Base-by-base conservation (phyloP, 2,797 vertebrate genomes). In the Phoxinus dragarum region DNA sequence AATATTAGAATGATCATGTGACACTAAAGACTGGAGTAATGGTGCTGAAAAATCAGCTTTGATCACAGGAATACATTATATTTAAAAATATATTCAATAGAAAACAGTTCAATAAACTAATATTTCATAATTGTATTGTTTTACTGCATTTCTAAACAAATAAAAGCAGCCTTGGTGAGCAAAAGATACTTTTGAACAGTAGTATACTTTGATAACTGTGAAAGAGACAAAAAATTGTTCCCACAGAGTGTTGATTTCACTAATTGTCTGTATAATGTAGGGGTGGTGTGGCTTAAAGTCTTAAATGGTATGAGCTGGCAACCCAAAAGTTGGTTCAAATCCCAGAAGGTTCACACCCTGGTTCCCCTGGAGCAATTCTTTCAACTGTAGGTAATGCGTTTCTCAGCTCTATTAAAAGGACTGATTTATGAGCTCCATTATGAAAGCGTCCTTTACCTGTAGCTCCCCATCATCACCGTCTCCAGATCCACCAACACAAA, bases 401-500 rank as follows among this genome's bases (percentile, higher is more conserved):
- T 83, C 71, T 67, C 44, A 8, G 38, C 38, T 64, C 61, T 31
- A 16, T 64, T 16, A 31, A 64, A 64, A 64, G 14, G 14, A 34
- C 31, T 59, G 38, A 38, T 54, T 54, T 49, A 49, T 36, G 27
- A 80, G 27, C 38, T 82, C 27, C 34, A 3, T 61, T 23, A 34
- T 34, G 6, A 75, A 75, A 75, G 7, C 2, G 5, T 56, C 23
- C 9, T 73, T 54, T 91, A 98, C 97, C 97, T 97, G 93, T 97
- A 98, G 91, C 95, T 97, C 80, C 97, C 97, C 0, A 96, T 93
- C 89, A 98, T 94, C 86, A 96, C 96, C 1, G 93, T 94, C 71
- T 95, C 90, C 36, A 96, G 93, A 52, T 98, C 97, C 85, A 97
- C 92, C 87, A 98, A 86, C 38, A 97, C 85, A 82, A 97, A 98